Base-by-base conservation (phyloP, 1,140 invertebrate species). In the Octopus bimaculoides region DNA sequence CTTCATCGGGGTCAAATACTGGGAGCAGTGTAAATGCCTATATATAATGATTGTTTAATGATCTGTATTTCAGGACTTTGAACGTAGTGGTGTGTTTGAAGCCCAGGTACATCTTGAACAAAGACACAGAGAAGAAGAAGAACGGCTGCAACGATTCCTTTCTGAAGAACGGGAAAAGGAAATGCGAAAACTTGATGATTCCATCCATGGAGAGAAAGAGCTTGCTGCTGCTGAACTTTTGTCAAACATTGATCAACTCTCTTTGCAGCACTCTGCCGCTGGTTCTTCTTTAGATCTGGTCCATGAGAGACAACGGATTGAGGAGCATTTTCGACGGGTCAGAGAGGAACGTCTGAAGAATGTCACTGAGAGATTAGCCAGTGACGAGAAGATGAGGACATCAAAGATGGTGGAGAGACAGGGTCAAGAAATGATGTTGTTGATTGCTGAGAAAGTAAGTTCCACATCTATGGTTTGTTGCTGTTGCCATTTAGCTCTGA, bases 321-420 rank as follows among this genome's bases (percentile, higher is more conserved):
- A 89, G 69, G 88, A 89, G 4, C 88, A 89, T 75, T 88, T 89
- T 78, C 81, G 82, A 69, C 82, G 82, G 7, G 79, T 83, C 69
- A 81, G 85, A 20, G 87, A 89, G n/a, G 88, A 89, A 17, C 81
- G 86, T 61, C 52, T 89, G 53, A 85, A 85, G 77, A 56, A 76
- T 20, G 85, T 88, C 71, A 84, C 84, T 71, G 87, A 88, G 66
- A 88, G 87, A 80, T 86, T 87, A 71, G 83, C 84, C 5, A 79
- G 84, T 12, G 87, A 89, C 74, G 88, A 89, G 66, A 88, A 88
- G 78, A 83, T 84, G 2, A 79, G 88, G 75, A 84, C 80, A 77
- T 82, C 85, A 5, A 85, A 86, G 77, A 89, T 89, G 88, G 75
- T 88, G 54, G 88, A 89, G 66, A 82, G 87, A 53, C 88, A 89